Evolutionary conservation across 2,797 vertebrate genomes (phyloP), one percentile per base, ranked within the genome.

Genomic region (Pseudocheirus occidentalis): DNA sequence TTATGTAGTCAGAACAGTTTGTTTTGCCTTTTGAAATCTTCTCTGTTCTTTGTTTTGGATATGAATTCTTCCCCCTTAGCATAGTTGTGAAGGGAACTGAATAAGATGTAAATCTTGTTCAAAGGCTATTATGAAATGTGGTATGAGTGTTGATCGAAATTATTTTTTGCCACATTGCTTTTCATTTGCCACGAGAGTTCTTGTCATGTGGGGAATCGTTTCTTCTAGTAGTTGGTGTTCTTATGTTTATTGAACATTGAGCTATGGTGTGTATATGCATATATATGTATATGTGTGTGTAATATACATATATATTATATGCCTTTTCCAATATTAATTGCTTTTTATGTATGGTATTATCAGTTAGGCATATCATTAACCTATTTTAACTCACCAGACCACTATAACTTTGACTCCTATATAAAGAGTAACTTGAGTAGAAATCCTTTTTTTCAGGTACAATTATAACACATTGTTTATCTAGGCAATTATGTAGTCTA

Each of bases 401-500:
- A 0, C 5, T 6, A 24, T 57, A 59, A 55, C 73, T 89, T 94
- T 93, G 1, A 34, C 89, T 92, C 52, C 90, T 58, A 81, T 9
- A 9, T 12, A 27, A 62, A 94, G 3, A 53, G 91, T 31, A 54
- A 58, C 0, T 3, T 13, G 87, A 52, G 5, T 55, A 16, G 21
- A 0, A 2, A 21, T 55, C 52, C 54, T 90, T 55, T 94, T 94
- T 46, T 59, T 58, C 50, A 73, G 90, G 91, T 34, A 29, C 50
- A 92, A 12, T 92, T 96, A 92, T n/a, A 55, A 34, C 87, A 59
- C 6, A 1, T 29, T 89, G 29, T 40, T 40, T 90, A 16, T 29
- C 29, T 55, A n/a, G 92, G 58, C 57, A 40, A 90, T 96, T 96
- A 94, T 58, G 53, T 93, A 90, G 59, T 94, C 91, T 34, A 57